Evolutionary conservation across 2,113 vertebrate genomes (phyloP).

Genomic region (Arothron firmamentum): DNA sequence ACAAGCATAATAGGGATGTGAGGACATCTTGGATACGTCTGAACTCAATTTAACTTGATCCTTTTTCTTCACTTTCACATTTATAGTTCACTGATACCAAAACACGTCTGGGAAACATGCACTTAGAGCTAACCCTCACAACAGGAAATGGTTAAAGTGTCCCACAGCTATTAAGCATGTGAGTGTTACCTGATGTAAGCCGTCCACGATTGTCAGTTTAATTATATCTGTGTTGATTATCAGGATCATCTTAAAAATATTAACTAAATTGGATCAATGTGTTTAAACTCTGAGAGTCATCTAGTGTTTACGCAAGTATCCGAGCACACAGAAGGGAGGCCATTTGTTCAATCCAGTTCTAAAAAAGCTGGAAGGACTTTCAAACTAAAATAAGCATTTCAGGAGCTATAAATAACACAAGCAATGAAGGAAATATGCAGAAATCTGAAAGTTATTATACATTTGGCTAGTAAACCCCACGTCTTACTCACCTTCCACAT

Average conservation of each 20-base stretch:
- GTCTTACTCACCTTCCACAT: constrained; percentile 16
- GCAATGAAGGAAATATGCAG: constrained; percentile 5
- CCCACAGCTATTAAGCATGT: not conserved
- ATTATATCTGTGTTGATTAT: too few species aligned
- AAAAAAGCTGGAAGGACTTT: constrained; percentile 8
- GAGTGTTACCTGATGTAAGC: too few species aligned
- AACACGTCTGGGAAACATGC: constrained; percentile 12
- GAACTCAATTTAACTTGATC: constrained; percentile 51
- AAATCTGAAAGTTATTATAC: constrained; percentile 31
- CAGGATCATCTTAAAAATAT: too few species aligned
- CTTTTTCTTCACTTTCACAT: constrained; percentile 24
- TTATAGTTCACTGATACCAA: constrained; percentile 34
- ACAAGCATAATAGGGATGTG: too few species aligned
- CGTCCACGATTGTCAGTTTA: too few species aligned
- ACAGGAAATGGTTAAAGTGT: constrained; percentile 26
- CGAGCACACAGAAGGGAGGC: not conserved
- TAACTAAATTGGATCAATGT: too few species aligned
- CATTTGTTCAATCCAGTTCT: not conserved
- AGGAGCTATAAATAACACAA: constrained; percentile 10
- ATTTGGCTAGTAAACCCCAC: constrained; percentile 15
- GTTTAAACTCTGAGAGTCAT: too few species aligned
- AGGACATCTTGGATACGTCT: constrained; percentile 29
- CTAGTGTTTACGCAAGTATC: constrained; percentile 1
- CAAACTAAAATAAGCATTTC: not conserved
- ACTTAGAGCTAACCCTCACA: constrained; percentile 4